These are phyloP conservation scores for Labia minor DNA, from an alignment of 2,888 invertebrate genomes.

Conservation along the genomic window DNA sequence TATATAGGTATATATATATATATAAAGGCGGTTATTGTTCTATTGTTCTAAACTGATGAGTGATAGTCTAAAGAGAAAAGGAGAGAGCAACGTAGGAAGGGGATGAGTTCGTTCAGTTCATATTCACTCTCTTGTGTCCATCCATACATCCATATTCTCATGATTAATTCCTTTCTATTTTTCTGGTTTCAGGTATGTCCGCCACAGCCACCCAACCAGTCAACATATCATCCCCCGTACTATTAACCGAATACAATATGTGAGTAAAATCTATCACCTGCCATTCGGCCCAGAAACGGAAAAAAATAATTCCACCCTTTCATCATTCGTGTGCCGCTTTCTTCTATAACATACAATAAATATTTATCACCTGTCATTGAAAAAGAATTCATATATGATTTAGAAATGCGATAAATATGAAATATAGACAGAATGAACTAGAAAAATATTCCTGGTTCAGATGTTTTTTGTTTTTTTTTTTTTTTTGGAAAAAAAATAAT, in stretches of 20 bases:
- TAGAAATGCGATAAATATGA: too few relatives aligned
- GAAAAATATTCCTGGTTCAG: too few relatives aligned
- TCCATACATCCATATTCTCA: background rate
- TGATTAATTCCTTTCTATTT: constrained; percentile 13
- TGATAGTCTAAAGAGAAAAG: background rate
- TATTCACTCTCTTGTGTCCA: constrained; percentile 13
- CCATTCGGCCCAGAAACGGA: background rate
- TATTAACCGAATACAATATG: background rate
- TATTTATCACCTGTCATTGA: too few relatives aligned
- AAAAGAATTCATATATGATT: too few relatives aligned
- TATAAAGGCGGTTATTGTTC: background rate
- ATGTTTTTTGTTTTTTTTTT: too few relatives aligned
- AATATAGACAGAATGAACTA: too few relatives aligned
- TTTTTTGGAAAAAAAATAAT: too few relatives aligned
- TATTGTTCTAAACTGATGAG: constrained; percentile 1
- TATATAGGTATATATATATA: too few relatives aligned
- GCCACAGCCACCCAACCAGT: background rate
- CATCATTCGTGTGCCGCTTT: too few relatives aligned
- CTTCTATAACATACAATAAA: too few relatives aligned
- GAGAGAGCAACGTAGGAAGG: background rate
- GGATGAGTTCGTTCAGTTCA: background rate
- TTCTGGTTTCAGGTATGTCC: constrained; percentile 8
- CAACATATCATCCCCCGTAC: background rate
- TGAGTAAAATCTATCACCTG: constrained; percentile 2
- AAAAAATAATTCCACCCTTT: background rate